Base-by-base conservation (phyloP, 2,888 invertebrate genomes). In the Diarsia mendica region DNA sequence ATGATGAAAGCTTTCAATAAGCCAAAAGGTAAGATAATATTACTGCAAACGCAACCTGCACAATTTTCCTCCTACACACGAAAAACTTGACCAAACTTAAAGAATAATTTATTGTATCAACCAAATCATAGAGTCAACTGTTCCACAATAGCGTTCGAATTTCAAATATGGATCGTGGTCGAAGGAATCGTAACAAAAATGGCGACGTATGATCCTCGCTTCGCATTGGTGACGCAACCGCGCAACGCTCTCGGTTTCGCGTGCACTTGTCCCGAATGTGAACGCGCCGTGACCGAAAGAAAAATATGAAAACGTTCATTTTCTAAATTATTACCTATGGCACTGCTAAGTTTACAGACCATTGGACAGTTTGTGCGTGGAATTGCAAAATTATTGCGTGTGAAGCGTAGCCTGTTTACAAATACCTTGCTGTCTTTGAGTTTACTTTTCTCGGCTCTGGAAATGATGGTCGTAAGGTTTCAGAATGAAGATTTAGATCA, bases 1-100 rank as follows among this genome's bases (percentile, higher is more conserved):
- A 97, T 97, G 97, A 98, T 98, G 98, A 98, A 98, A 97, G 98
- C 98, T 97, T 98, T 98, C 97, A 98, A 97, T 97, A 98, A 98
- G 97, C 97, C 98, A 95, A 98, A 98, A 98, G 98, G 98, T 98
- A 97, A 97, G 96, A 72, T 33, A n/a, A 18, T 6, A 55, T 44
- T 11, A 66, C 8, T 28, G 10, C 28, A 55, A 58, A 63, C 9
- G 39, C 20, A 28, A 18, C 48, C 20, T 33, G 28, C 3, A 15
- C 0, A 73, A 63, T 49, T 63, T 60, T 18, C 51, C 9, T 33
- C 11, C 1, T 18, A 18, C 15, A 13, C 33, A 18, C 9, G 44
- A 13, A 48, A 55, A 78, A 63, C 18, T 58, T 10, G 20, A 53
- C 20, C 9, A 33, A 46, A 46, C 60, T 61, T 20, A 67, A 67